Base-by-base conservation (phyloP, 1,140 invertebrate genomes). In the Bombus consobrinus region DNA sequence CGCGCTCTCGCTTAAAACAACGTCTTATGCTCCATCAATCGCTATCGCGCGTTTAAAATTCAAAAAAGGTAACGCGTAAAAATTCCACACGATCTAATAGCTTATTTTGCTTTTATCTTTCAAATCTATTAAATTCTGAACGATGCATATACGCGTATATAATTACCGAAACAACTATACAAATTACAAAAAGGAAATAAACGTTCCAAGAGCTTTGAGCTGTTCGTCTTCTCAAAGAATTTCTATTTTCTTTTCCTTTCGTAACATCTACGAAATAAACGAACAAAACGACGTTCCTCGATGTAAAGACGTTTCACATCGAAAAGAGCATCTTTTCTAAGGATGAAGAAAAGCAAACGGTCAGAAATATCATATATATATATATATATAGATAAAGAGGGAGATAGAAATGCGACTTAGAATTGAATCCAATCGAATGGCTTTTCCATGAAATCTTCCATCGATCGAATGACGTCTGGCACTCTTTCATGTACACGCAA, bases 261-360 rank as follows among this genome's bases (percentile, higher is more conserved):
- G 13, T n/a, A 32, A 66, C n/a, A 3, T 66, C 13, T 66, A 32
- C n/a, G 0, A 64, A 64, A 64, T 64, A 64, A 32, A 32, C n/a
- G n/a, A 32, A 64, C 13, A 13, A n/a, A 32, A 66, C n/a, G 6
- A 93, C 78, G 95, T 66, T 4, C 28, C 18, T 53, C 47, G 43
- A 3, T 59, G 28, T 0, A n/a, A 59, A 59, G 25, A 28, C 1
- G 1, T 59, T 28, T 59, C 59, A 22, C 10, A 12, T n/a, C 1
- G 28, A n/a, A 62, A 62, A 28, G 10, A 13, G 10, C 12, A 62
- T 53, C 5, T 53, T 53, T 22, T 53, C 6, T 3, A 53, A 53
- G 47, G 6, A 53, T 22, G 2, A 6, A 53, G 18, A 22, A 18
- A 22, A 22, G 5, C 47, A 22, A 53, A 22, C 47, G 6, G 15